Evolutionary conservation across 1,140 invertebrate genomes (phyloP).

Genomic region (Melitaea cinxia): DNA sequence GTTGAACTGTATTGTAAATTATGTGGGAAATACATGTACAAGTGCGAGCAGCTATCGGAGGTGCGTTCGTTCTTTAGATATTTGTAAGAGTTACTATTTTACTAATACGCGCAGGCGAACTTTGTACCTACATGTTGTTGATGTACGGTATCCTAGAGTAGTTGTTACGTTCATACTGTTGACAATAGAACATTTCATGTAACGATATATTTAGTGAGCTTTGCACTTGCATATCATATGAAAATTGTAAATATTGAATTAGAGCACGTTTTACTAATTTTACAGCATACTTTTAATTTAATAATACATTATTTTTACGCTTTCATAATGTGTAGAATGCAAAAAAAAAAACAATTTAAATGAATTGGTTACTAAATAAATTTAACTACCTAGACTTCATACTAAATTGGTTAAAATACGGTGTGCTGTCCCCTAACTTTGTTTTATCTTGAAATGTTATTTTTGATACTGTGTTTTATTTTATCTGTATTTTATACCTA

Average conservation of each 20-base stretch:
- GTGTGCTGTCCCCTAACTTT: constrained; percentile 28
- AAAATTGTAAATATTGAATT: constrained; percentile 73
- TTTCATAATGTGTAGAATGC: constrained; percentile 26
- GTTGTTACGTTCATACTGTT: constrained; percentile 56
- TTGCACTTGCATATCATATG: constrained; percentile 81
- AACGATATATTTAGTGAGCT: constrained; percentile 80
- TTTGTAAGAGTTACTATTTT: constrained; percentile 65
- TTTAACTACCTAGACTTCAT: constrained; percentile 6
- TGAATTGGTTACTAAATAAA: constrained; percentile 25
- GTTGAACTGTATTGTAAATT: constrained; percentile 73
- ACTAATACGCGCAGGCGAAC: constrained; percentile 41
- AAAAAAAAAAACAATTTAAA: constrained; percentile 36
- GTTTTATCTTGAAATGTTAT: constrained; percentile 41
- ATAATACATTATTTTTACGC: constrained; percentile 28
- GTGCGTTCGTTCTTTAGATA: constrained; percentile 66
- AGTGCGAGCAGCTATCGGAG: constrained; percentile 76
- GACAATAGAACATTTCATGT: constrained; percentile 68
- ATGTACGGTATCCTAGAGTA: constrained; percentile 42
- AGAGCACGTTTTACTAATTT: constrained; percentile 55
- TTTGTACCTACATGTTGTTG: not conserved
- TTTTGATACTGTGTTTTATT: constrained; percentile 45
- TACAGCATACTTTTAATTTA: constrained; percentile 29
- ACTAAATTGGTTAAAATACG: constrained; percentile 12
- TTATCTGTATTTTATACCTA: constrained; percentile 40
- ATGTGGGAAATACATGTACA: constrained; percentile 71